These are phyloP conservation scores for Drosophila sechellia DNA, from an alignment of 1,140 invertebrate species.

Conservation along the genomic window DNA sequence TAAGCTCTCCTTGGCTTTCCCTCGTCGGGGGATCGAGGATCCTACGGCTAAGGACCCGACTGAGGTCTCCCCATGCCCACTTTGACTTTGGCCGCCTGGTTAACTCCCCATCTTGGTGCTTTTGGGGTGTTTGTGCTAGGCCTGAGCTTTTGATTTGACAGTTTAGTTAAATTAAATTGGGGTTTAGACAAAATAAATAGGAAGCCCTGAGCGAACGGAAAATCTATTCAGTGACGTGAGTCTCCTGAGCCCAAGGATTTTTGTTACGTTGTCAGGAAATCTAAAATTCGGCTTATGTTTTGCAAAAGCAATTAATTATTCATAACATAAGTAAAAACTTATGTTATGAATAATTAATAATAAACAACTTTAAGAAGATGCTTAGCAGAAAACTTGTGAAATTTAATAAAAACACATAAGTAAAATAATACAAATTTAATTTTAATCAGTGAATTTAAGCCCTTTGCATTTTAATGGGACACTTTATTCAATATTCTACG, in stretches of 20 bases:
- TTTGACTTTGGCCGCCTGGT: constrained; percentile 75
- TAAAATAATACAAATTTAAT: no score
- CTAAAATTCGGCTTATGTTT: no score
- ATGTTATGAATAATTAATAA: no score
- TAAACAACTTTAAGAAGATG: no score
- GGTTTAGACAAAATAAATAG: constrained; percentile 50
- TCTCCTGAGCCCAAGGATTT: no score
- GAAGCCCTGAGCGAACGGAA: constrained; percentile 16
- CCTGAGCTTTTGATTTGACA: constrained; percentile 81
- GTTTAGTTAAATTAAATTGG: constrained; percentile 82
- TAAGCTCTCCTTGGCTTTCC: constrained; percentile 1
- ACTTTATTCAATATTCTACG: neutral
- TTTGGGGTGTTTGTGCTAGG: constrained; percentile 16
- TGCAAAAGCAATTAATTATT: no score
- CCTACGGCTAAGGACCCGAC: constrained; percentile 24
- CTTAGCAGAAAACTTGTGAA: no score
- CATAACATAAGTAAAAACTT: no score
- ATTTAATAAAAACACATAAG: no score
- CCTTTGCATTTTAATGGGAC: neutral
- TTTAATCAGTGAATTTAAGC: no score
- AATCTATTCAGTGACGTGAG: constrained; percentile 1
- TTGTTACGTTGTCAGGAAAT: no score
- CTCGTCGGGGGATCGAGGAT: constrained; percentile 19
- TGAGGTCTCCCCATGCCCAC: constrained; percentile 12
- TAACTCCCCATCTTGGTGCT: constrained; percentile 50